Percentiles rank a stretch among this genome's conserved stretches.
These are phyloP conservation scores for Cavia aperea DNA, from an alignment of 2,113 vertebrate species.

Conservation along the genomic window DNA sequence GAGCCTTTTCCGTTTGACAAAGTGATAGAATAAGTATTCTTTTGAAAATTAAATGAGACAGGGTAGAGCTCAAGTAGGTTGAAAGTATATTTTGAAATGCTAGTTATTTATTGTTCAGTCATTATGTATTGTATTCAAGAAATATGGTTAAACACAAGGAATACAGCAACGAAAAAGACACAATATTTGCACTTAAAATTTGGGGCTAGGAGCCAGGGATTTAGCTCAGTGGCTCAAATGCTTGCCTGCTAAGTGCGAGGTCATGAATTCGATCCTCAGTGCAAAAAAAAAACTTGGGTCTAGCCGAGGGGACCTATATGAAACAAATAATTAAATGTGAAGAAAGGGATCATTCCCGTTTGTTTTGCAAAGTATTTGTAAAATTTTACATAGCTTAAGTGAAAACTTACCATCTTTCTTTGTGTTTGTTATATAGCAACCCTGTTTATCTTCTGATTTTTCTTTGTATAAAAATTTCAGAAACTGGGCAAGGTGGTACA, in stretches of 20 bases:
- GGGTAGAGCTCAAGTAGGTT: not conserved
- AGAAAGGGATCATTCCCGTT: not conserved
- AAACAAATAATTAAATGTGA: slow-evolving; percentile 31
- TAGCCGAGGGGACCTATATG: not conserved
- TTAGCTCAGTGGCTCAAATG: too few relatives aligned
- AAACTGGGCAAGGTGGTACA: not conserved
- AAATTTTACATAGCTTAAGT: not conserved
- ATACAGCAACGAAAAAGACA: slow-evolving; percentile 27
- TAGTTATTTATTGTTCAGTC: slow-evolving; percentile 32
- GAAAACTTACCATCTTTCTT: not conserved
- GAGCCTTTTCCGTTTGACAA: not conserved
- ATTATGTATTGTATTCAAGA: not conserved
- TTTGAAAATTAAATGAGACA: slow-evolving; percentile 11
- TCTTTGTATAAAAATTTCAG: slow-evolving; percentile 11
- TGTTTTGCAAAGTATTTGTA: slow-evolving; percentile 31
- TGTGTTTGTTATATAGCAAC: not conserved
- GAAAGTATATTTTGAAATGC: not conserved
- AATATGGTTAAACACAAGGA: not conserved
- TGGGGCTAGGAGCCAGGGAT: not conserved
- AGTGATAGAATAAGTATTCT: slow-evolving; percentile 6
- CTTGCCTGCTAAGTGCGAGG: too few relatives aligned
- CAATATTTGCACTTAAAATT: not conserved
- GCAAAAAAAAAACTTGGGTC: not conserved
- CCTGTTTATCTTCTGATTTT: not conserved
- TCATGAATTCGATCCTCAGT: too few relatives aligned